Percentiles rank a stretch among this genome's conserved stretches.
These are phyloP conservation scores for Octonoba sinensis DNA, from an alignment of 2,888 invertebrate species.

Conservation along the genomic window DNA sequence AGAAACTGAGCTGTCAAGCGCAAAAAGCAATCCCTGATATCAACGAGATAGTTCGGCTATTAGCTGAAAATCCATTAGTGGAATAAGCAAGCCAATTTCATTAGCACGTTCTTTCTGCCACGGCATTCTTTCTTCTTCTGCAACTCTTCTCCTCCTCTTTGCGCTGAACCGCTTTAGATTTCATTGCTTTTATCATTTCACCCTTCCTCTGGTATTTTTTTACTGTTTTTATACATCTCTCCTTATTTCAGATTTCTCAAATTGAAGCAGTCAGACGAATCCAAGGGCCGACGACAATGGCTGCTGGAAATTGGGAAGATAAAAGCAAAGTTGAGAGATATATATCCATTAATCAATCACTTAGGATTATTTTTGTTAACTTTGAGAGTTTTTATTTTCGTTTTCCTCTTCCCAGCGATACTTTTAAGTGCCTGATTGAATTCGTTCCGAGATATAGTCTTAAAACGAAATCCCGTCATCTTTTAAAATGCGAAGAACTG, in stretches of 20 bases:
- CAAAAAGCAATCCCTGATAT: slow-evolving; percentile 46
- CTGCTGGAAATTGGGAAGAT: slow-evolving; percentile 50
- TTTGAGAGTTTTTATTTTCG: slow-evolving; percentile 5
- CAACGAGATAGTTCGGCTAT: slow-evolving; percentile 40
- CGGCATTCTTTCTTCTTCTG: not conserved
- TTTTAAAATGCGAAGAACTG: slow-evolving; percentile 31
- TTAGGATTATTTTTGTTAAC: slow-evolving; percentile 44
- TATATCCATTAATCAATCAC: slow-evolving; percentile 59
- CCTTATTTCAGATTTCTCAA: slow-evolving; percentile 36
- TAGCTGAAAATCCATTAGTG: slow-evolving; percentile 58
- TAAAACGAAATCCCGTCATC: slow-evolving; percentile 27
- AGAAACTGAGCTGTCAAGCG: slow-evolving; percentile 40
- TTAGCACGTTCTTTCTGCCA: slow-evolving; percentile 44
- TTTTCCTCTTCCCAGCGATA: slow-evolving; percentile 9
- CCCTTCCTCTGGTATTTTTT: slow-evolving; percentile 5
- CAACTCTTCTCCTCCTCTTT: not conserved
- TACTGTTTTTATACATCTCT: slow-evolving; percentile 12
- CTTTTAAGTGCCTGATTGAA: slow-evolving; percentile 57
- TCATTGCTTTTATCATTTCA: slow-evolving; percentile 50
- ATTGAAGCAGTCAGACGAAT: slow-evolving; percentile 52
- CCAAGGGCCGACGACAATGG: slow-evolving; percentile 22
- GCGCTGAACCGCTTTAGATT: slow-evolving; percentile 30
- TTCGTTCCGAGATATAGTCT: slow-evolving; percentile 20
- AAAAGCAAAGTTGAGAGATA: slow-evolving; percentile 48
- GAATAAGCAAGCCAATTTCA: slow-evolving; percentile 60